These are phyloP conservation scores for Leptinotarsa rubiginosa DNA, from an alignment of 2,888 invertebrate genomes.

Conservation along the genomic window DNA sequence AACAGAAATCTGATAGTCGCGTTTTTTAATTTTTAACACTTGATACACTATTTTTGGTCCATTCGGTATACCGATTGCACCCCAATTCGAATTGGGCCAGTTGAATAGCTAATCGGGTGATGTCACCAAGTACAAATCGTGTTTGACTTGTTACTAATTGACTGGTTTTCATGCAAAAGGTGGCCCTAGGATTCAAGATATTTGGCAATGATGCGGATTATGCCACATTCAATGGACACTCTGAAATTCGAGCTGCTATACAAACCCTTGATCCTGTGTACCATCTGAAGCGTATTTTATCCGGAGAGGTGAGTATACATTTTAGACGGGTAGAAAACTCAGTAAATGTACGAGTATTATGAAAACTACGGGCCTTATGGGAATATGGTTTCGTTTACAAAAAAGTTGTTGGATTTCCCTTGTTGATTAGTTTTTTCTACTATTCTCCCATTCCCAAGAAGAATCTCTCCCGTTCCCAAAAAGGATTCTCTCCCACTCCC, in stretches of 20 bases:
- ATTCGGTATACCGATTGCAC: not conserved
- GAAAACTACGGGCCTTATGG: not conserved
- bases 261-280: conserved; percentile 77
- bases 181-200: conserved; percentile 76
- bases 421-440: too few species aligned
- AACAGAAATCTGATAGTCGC: not conserved
- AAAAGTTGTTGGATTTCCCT: too few species aligned
- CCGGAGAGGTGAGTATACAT: conserved; percentile 74
- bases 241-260: conserved; percentile 75
- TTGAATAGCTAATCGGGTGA: not conserved
- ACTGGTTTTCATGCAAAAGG: conserved; percentile 55
- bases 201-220: conserved; percentile 93
- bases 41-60: not conserved
- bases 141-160: conserved; percentile 10
- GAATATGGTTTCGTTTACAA: not conserved
- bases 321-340: conserved; percentile 10
- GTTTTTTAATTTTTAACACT: not conserved
- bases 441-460: too few species aligned
- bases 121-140: conserved; percentile 6
- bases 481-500: too few species aligned
- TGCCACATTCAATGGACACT: conserved; percentile 77
- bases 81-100: not conserved
- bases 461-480: too few species aligned
- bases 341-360: not conserved
- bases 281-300: conserved; percentile 78